These are phyloP conservation scores for Eulacestoma nigropectus DNA, from an alignment of 2,113 vertebrate species.

Conservation along the genomic window DNA sequence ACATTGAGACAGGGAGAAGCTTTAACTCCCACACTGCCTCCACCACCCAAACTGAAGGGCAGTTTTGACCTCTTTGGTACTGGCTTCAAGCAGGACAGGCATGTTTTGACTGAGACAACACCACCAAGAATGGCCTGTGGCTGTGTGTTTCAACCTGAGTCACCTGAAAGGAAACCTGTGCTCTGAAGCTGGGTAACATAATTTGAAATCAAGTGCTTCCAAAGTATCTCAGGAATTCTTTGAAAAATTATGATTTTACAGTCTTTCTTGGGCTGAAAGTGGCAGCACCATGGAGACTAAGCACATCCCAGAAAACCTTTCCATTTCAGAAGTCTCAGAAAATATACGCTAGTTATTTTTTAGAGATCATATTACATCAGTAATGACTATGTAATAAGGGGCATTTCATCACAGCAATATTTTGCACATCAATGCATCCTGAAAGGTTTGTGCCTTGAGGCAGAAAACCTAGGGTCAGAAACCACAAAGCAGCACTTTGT, in stretches of 20 bases:
- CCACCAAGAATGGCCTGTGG: not conserved
- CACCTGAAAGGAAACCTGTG: not conserved
- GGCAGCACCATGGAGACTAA: not conserved
- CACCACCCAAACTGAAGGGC: not conserved
- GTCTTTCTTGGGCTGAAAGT: not conserved
- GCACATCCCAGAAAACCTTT: not conserved
- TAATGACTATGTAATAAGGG: not conserved
- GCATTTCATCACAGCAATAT: not conserved
- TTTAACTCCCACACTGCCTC: not conserved
- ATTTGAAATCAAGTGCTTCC: not conserved
- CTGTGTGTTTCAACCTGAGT: not conserved
- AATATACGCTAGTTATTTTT: not conserved
- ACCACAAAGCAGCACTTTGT: not conserved
- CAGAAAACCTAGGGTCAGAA: not conserved
- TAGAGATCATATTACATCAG: not conserved
- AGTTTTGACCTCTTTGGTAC: not conserved
- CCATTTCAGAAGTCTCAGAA: not conserved
- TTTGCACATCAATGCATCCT: not conserved
- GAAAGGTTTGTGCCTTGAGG: not conserved
- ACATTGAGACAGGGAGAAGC: not conserved
- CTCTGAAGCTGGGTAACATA: not conserved
- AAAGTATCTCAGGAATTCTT: not conserved
- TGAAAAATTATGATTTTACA: not conserved
- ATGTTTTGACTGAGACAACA: not conserved
- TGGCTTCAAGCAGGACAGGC: not conserved